phyloP scores from a whole-genome alignment of 2,888 invertebrate genomes.

The Drosophila ezoana region DNA sequence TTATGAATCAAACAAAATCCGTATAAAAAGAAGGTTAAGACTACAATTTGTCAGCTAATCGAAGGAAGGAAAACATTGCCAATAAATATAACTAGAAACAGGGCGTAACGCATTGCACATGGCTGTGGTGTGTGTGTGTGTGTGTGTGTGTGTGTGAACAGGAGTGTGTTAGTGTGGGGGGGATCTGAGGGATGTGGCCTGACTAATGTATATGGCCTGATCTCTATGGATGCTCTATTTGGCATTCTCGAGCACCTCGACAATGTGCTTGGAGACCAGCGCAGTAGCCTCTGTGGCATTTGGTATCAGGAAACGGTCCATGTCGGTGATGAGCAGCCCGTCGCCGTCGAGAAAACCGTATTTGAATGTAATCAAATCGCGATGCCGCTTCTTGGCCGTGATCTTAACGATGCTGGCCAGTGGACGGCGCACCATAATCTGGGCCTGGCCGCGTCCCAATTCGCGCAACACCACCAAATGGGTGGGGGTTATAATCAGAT shows the following conservation, averaged over 20 bases:
- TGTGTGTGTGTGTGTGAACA: conserved; percentile 24
- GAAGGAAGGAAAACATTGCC: conserved; percentile 65
- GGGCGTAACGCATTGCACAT: conserved; percentile 58
- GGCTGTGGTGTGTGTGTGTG: conserved; percentile 12
- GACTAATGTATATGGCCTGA: conserved; percentile 15
- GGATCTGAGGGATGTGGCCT: conserved; percentile 8
- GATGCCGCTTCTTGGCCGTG: conserved; percentile 97
- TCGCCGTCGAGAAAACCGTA: conserved; percentile 95
- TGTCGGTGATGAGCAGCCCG: conserved; percentile 92
- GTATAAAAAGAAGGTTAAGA: conserved; percentile 22
- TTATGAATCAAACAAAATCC: conserved; percentile 18
- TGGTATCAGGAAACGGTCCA: conserved; percentile 96
- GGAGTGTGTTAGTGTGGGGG: conserved; percentile 19
- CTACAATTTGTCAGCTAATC: conserved; percentile 44
- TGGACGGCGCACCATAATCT: conserved; percentile 94
- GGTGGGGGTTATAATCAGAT: conserved; percentile 93
- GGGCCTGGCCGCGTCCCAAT: conserved; percentile 90
- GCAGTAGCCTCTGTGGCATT: conserved; percentile 96
- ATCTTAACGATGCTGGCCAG: conserved; percentile 97
- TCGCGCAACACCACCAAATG: conserved; percentile 95
- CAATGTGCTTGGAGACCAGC: conserved; percentile 95
- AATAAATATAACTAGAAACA: conserved; percentile 52
- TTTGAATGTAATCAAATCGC: conserved; percentile 98
- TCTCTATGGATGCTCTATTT: conserved; percentile 69
- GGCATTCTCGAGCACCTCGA: conserved; percentile 86